Evolutionary conservation across 2,113 vertebrate genomes (phyloP).

Genomic region (Naja naja): DNA sequence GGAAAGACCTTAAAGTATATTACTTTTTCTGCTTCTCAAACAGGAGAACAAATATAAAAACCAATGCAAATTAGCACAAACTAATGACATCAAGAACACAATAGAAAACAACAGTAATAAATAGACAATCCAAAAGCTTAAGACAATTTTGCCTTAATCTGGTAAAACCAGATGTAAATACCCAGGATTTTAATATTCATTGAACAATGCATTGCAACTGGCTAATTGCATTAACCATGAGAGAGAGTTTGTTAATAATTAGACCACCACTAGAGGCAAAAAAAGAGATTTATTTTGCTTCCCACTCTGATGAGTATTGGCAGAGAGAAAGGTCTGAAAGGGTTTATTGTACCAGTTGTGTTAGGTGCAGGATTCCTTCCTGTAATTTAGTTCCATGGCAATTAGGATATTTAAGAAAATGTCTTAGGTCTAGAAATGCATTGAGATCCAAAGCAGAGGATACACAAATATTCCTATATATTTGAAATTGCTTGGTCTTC

Average conservation of each 20-base stretch:
- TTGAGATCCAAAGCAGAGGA: neutral
- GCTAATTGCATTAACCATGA: neutral
- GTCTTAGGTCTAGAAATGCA: neutral
- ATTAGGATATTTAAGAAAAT: neutral
- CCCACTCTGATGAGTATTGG: neutral
- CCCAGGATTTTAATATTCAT: neutral
- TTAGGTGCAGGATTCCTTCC: neutral
- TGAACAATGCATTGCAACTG: neutral
- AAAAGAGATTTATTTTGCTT: neutral
- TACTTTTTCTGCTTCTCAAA: neutral
- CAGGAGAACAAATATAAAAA: neutral
- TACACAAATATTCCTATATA: neutral
- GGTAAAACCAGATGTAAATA: neutral
- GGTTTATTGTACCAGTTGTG: neutral
- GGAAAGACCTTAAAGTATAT: neutral
- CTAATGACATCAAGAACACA: neutral
- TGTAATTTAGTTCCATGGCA: neutral
- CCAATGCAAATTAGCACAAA: neutral
- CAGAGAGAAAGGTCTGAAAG: neutral
- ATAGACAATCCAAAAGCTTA: neutral
- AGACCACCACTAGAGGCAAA: neutral
- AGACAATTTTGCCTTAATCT: neutral
- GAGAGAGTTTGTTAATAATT: neutral
- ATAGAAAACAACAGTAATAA: neutral
- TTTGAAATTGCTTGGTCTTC: neutral